Percentiles rank a stretch among this genome's conserved stretches.
phyloP scores from a whole-genome alignment of 2,113 vertebrate genomes.

The Passer domesticus region DNA sequence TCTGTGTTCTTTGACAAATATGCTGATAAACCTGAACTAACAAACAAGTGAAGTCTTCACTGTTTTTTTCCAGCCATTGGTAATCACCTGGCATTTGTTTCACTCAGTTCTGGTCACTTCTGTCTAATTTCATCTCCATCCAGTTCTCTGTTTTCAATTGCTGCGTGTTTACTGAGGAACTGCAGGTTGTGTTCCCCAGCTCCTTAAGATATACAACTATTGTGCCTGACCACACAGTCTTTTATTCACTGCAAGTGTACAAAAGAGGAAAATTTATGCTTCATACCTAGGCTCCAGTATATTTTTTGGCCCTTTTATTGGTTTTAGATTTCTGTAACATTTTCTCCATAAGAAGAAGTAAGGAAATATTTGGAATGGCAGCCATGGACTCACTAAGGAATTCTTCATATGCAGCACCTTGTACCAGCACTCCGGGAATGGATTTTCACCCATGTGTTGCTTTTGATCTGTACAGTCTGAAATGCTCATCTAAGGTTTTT shows the following conservation, averaged over 20 bases:
- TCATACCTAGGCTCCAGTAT: not conserved
- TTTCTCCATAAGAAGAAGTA: not conserved
- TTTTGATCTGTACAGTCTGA: not conserved
- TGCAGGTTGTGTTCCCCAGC: not conserved
- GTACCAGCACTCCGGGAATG: not conserved
- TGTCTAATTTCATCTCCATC: not conserved
- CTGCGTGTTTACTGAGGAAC: not conserved
- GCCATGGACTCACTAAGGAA: not conserved
- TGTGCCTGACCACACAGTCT: not conserved
- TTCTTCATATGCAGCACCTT: not conserved
- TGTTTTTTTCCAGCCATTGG: not conserved
- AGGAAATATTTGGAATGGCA: not conserved
- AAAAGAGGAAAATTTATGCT: not conserved
- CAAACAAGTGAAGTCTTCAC: not conserved
- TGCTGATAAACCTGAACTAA: not conserved
- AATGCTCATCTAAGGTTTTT: not conserved
- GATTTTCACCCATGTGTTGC: not conserved
- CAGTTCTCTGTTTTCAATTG: not conserved
- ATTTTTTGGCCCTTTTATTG: not conserved
- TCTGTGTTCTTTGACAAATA: not conserved
- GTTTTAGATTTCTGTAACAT: not conserved
- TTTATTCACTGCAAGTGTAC: not conserved
- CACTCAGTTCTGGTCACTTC: not conserved
- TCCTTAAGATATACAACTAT: not conserved
- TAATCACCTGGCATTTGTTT: not conserved